Conservation (phyloP, 2,888 invertebrate species). For the Pseudoips prasinana region DNA sequence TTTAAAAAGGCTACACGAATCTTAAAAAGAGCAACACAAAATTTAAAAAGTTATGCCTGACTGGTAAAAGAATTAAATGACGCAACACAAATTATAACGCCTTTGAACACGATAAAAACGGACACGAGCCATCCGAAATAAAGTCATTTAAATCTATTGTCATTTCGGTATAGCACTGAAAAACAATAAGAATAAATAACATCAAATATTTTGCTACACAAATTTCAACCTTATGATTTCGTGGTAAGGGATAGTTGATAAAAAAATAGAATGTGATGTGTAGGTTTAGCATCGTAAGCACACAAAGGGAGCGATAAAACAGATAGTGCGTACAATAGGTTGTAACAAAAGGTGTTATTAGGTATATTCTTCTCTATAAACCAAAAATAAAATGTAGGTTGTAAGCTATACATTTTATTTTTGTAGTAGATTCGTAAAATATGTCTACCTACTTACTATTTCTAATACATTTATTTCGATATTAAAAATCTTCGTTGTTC, state of each 20-base stretch:
- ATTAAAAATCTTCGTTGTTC: no score
- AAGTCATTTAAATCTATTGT: conserved; percentile 78
- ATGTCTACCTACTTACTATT: no score
- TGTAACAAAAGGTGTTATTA: conserved; percentile 69
- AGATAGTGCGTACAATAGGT: conserved; percentile 69
- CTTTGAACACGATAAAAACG: conserved; percentile 52
- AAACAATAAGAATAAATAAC: conserved; percentile 33
- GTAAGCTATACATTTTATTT: no score
- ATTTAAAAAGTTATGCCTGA: background rate
- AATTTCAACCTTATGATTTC: conserved; percentile 33
- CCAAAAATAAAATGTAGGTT: background rate
- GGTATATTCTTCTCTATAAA: conserved; percentile 31
- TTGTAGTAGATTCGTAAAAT: no score
- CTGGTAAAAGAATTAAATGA: background rate
- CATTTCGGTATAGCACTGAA: conserved; percentile 54
- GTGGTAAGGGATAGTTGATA: no score
- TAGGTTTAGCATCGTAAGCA: conserved; percentile 27
- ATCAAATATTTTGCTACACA: conserved; percentile 14
- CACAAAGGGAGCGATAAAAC: conserved; percentile 71
- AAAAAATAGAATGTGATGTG: conserved; percentile 4
- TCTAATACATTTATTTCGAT: no score
- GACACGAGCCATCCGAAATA: conserved; percentile 65
- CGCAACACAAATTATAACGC: conserved; percentile 59
- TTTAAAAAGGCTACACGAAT: conserved; percentile 41
- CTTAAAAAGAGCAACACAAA: background rate